Evolutionary conservation across 1,140 invertebrate species (phyloP).

Genomic region (Muscidifurax raptorellus): DNA sequence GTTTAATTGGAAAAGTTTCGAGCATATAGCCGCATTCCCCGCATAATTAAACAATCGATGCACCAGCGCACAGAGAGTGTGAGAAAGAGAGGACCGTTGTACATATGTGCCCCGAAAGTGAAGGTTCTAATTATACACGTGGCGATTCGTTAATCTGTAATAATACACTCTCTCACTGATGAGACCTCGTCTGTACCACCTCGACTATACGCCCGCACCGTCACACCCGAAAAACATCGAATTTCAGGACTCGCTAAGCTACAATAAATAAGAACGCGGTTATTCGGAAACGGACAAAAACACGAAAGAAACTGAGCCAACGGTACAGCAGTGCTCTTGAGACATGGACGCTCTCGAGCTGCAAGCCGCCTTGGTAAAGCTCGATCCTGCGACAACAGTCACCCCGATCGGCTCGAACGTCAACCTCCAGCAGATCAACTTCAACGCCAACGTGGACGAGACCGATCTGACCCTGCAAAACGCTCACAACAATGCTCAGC

Average conservation of each 20-base stretch:
- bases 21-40: background rate
- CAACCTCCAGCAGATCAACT: conserved; percentile 65
- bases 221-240: background rate
- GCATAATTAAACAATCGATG: conserved; percentile 28
- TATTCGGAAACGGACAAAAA: too few species aligned
- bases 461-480: conserved; percentile 64
- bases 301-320: background rate
- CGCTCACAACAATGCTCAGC: conserved; percentile 55
- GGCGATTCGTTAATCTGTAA: background rate
- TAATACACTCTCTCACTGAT: background rate
- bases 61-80: background rate
- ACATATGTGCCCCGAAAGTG: background rate
- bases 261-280: background rate
- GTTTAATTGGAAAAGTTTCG: conserved; percentile 42
- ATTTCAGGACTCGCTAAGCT: background rate
- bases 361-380: conserved; percentile 72
- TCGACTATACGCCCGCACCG: background rate
- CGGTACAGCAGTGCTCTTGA: background rate
- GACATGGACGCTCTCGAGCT: conserved; percentile 71
- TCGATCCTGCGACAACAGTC: conserved; percentile 72
- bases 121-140: conserved; percentile 7
- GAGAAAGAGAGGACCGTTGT: background rate
- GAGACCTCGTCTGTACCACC: background rate
- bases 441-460: conserved; percentile 64
- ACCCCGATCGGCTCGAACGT: conserved; percentile 68